These are phyloP conservation scores for Dendrocincla tyrannina DNA, from an alignment of 2,797 vertebrate species.

Conservation along the genomic window DNA sequence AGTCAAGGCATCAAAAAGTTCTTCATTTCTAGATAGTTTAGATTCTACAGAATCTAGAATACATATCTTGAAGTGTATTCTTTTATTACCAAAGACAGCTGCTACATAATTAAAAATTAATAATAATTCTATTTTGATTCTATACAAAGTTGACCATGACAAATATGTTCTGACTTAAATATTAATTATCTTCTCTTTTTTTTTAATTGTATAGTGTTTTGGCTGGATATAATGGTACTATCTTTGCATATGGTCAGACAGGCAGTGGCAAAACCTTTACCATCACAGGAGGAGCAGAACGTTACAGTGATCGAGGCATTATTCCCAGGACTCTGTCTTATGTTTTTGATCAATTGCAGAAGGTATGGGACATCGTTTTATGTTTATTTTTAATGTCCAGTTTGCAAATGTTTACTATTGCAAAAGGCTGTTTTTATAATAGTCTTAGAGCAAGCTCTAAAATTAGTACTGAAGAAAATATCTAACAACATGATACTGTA, in stretches of 20 bases:
- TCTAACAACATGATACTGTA: background rate
- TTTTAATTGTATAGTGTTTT: conserved; percentile 78
- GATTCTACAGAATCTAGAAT: background rate
- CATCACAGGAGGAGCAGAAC: conserved; percentile 92
- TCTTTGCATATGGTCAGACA: conserved; percentile 97
- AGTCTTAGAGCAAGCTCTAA: background rate
- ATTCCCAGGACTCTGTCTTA: conserved; percentile 93
- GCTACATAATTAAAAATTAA: background rate
- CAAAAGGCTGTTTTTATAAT: background rate
- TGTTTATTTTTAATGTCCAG: background rate
- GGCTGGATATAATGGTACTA: conserved; percentile 92
- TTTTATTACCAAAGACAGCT: background rate
- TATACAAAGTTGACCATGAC: background rate
- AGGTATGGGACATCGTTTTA: conserved; percentile 70
- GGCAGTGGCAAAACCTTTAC: conserved; percentile 98
- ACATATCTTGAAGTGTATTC: background rate
- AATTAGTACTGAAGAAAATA: background rate
- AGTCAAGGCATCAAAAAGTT: background rate
- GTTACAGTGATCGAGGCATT: conserved; percentile 89
- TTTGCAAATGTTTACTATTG: background rate
- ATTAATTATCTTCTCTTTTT: background rate
- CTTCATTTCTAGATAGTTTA: background rate
- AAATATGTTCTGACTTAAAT: background rate
- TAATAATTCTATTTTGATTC: background rate
- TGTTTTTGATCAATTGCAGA: conserved; percentile 85